These are phyloP conservation scores for Platyrinchus mystaceus DNA, from an alignment of 2,797 vertebrate genomes.

Conservation along the genomic window DNA sequence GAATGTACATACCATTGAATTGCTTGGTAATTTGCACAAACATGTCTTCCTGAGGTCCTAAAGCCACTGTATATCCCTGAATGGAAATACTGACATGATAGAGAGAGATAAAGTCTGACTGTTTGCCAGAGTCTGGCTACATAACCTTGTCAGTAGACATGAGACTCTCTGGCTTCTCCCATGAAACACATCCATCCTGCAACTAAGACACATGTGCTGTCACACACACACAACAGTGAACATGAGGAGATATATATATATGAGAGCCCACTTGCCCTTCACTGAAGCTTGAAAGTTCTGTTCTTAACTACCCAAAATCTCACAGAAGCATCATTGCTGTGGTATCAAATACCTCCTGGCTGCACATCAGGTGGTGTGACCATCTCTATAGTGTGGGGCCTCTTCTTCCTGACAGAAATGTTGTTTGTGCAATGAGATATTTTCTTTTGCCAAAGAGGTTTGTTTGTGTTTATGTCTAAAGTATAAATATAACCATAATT, in stretches of 20 bases:
- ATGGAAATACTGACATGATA: neutral
- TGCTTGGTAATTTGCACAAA: slow-evolving; percentile 3
- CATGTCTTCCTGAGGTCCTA: slow-evolving; percentile 10
- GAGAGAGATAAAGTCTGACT: accelerated
- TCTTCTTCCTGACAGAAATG: neutral
- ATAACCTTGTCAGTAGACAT: neutral
- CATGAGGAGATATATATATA: neutral
- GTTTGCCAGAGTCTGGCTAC: neutral
- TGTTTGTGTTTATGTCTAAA: neutral
- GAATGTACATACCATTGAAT: slow-evolving; percentile 36
- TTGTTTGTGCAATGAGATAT: neutral
- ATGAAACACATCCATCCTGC: neutral
- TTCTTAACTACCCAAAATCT: neutral
- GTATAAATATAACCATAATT: neutral
- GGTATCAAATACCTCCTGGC: neutral
- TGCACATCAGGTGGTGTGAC: neutral
- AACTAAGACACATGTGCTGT: accelerated
- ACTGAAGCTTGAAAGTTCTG: neutral
- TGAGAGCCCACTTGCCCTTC: neutral
- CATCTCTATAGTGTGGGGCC: neutral
- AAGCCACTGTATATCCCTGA: neutral
- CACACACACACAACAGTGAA: accelerated
- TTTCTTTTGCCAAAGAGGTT: neutral
- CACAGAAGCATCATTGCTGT: neutral
- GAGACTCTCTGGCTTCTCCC: neutral